Conservation (phyloP, 1,140 invertebrate species). For the Drosophila nigrodunni region DNA sequence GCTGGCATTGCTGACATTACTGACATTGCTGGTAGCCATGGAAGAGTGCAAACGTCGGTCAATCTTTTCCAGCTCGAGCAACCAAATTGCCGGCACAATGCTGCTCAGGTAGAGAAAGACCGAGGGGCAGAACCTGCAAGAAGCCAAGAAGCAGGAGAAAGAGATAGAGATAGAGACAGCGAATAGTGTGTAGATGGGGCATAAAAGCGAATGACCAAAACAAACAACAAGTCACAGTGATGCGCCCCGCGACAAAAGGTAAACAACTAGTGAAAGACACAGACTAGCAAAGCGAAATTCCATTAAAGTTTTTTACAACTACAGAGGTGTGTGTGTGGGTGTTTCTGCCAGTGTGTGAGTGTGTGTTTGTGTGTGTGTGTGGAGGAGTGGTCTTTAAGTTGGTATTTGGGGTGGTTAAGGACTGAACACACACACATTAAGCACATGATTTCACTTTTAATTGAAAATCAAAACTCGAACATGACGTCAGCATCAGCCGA, state of each 20-base stretch:
- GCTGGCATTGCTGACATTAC: constrained; percentile 31
- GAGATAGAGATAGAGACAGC: constrained; percentile 12
- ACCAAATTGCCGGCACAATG: constrained; percentile 93
- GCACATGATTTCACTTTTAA: constrained; percentile 84
- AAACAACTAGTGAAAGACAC: constrained; percentile 65
- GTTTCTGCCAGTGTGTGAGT: constrained; percentile 36
- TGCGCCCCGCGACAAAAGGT: constrained; percentile 66
- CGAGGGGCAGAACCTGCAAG: constrained; percentile 92
- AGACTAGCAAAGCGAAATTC: constrained; percentile 62
- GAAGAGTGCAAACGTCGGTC: constrained; percentile 85
- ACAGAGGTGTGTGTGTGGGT: constrained; percentile 13
- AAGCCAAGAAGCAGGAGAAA: neutral
- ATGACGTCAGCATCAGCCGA: constrained; percentile 73
- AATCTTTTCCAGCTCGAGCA: constrained; percentile 93
- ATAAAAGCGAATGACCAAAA: constrained; percentile 52
- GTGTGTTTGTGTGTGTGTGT: constrained; percentile 46
- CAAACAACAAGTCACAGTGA: constrained; percentile 71
- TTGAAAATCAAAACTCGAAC: constrained; percentile 82
- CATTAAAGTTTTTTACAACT: constrained; percentile 79
- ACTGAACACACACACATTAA: constrained; percentile 58
- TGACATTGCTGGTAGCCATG: constrained; percentile 20
- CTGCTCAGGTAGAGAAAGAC: constrained; percentile 93
- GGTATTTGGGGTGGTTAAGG: constrained; percentile 22
- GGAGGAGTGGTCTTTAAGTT: constrained; percentile 41
- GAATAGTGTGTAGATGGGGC: constrained; percentile 12